Conservation (phyloP, 2,888 invertebrate genomes). For the Phaedon cochleariae region DNA sequence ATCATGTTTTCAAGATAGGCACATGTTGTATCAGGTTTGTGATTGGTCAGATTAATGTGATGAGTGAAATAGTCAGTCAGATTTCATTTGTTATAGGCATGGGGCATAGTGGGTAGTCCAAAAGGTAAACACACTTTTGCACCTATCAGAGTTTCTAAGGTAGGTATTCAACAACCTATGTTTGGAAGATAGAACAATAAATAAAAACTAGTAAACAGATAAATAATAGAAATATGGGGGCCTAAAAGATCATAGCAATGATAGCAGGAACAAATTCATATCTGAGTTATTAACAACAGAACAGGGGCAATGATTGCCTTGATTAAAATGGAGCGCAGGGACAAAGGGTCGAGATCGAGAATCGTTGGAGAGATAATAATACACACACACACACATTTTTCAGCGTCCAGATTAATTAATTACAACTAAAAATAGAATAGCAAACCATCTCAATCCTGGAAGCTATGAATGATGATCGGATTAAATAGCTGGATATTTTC, state of each 20-base stretch:
- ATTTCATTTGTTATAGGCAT: too few relatives aligned
- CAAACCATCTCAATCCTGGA: neutral
- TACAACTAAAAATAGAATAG: constrained; percentile 25
- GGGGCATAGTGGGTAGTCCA: too few relatives aligned
- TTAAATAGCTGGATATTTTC: too few relatives aligned
- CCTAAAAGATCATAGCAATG: neutral
- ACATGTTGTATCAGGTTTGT: too few relatives aligned
- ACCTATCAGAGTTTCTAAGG: too few relatives aligned
- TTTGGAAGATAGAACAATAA: too few relatives aligned
- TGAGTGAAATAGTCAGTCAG: too few relatives aligned
- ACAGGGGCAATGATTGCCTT: neutral
- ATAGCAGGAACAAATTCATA: neutral
- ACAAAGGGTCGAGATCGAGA: neutral
- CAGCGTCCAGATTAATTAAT: constrained; percentile 22
- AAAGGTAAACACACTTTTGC: too few relatives aligned
- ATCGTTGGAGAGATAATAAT: neutral
- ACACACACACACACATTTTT: neutral
- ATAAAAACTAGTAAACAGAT: neutral
- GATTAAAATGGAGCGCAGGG: neutral
- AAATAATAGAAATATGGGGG: neutral
- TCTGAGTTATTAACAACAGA: neutral
- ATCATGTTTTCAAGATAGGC: too few relatives aligned
- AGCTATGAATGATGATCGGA: too few relatives aligned
- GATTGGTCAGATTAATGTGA: too few relatives aligned
- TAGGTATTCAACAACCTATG: too few relatives aligned